Evolutionary conservation across 2,113 vertebrate genomes (phyloP).

Genomic region (Silurus meridionalis): DNA sequence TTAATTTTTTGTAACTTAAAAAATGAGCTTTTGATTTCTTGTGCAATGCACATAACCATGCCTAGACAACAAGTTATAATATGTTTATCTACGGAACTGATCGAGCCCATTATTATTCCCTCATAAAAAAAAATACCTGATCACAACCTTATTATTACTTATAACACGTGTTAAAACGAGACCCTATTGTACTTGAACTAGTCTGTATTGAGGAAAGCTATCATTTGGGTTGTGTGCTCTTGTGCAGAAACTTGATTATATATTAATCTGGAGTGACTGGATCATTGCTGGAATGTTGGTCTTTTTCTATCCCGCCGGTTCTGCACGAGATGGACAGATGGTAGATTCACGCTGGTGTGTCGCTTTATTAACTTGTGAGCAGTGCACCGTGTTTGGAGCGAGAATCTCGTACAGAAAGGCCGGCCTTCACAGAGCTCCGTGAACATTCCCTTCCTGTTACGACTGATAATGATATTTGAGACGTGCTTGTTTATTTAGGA

Average conservation of each 20-base stretch:
- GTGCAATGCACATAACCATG: too few relatives aligned
- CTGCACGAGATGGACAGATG: slow-evolving; percentile 11
- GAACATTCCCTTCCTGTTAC: neutral
- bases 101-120: neutral
- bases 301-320: neutral
- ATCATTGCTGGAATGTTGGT: neutral
- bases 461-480: neutral
- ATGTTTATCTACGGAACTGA: neutral
- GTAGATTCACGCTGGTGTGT: slow-evolving; percentile 35
- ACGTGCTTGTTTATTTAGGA: neutral
- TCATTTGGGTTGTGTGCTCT: neutral
- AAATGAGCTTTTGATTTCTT: too few relatives aligned
- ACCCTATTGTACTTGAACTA: neutral
- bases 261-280: neutral
- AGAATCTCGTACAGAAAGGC: slow-evolving; percentile 5
- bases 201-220: neutral
- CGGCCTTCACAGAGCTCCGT: neutral
- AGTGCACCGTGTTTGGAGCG: slow-evolving; percentile 49
- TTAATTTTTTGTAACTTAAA: too few relatives aligned
- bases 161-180: neutral
- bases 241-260: neutral
- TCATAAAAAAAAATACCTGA: neutral
- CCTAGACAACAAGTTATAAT: neutral
- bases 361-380: slow-evolving; percentile 48
- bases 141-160: neutral